phyloP scores from a whole-genome alignment of 2,797 vertebrate species.

The Knipowitschia caucasica region DNA sequence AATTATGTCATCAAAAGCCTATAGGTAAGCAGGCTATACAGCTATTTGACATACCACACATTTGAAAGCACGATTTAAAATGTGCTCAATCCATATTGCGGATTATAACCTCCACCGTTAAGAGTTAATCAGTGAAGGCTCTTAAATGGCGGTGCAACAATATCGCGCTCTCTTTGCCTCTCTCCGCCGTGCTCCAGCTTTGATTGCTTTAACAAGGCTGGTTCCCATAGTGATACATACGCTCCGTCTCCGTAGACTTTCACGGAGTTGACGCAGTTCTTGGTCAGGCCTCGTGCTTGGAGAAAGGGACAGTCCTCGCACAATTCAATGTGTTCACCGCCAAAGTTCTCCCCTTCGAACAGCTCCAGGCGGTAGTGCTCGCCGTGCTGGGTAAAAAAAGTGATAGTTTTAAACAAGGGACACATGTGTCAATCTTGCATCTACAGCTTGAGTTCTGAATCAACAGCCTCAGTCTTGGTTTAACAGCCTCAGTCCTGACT shows the following conservation, averaged over 20 bases:
- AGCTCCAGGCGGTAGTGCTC: slow-evolving; percentile 84
- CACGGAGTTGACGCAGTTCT: slow-evolving; percentile 81
- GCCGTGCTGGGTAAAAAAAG: slow-evolving; percentile 78
- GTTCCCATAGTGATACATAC: slow-evolving; percentile 65
- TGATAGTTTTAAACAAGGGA: slow-evolving; percentile 4
- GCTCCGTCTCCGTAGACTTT: slow-evolving; percentile 84
- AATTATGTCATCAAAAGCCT: no score
- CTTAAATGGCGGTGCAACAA: neutral
- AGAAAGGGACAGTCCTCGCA: slow-evolving; percentile 84
- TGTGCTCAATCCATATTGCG: no score
- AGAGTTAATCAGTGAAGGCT: slow-evolving; percentile 1
- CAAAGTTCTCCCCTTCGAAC: slow-evolving; percentile 81
- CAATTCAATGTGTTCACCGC: slow-evolving; percentile 81
- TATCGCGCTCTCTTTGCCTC: neutral
- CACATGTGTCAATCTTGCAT: no score
- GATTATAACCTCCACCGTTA: no score
- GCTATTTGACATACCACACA: no score
- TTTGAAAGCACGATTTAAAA: neutral
- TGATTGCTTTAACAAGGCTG: neutral
- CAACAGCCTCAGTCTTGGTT: no score
- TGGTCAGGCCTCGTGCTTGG: slow-evolving; percentile 79
- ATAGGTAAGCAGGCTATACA: no score
- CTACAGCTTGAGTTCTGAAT: no score
- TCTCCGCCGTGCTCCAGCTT: neutral
- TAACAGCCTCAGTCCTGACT: no score